These are phyloP conservation scores for Struthidea cinerea DNA, from an alignment of 2,113 vertebrate species.

Conservation along the genomic window DNA sequence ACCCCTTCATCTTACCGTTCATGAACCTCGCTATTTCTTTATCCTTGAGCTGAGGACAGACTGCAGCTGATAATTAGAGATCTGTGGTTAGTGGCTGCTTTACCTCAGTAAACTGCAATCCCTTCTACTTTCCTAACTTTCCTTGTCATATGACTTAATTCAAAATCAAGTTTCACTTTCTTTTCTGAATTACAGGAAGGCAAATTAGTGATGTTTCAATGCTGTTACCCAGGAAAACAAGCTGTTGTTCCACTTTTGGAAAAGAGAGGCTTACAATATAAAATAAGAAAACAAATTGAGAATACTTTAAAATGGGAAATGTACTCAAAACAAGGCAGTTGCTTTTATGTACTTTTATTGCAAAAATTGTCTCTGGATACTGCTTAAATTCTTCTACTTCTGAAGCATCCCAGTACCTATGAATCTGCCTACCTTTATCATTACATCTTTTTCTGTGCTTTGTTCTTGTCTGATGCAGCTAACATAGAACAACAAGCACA, in stretches of 20 bases:
- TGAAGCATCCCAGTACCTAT: not conserved
- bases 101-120: not conserved
- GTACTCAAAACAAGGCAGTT: not conserved
- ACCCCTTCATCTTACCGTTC: not conserved
- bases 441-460: constrained; percentile 1
- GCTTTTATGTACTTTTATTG: not conserved
- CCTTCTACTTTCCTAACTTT: not conserved
- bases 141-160: not conserved
- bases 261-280: not conserved
- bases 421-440: not conserved
- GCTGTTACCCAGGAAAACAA: not conserved
- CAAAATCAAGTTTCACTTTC: constrained; percentile 33
- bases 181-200: not conserved
- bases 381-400: not conserved
- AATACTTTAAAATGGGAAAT: not conserved
- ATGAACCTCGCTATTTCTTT: not conserved
- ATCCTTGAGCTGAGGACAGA: not conserved
- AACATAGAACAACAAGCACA: constrained; percentile 6
- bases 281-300: not conserved
- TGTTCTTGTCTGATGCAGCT: constrained; percentile 28
- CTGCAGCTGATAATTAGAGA: not conserved
- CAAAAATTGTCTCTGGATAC: not conserved
- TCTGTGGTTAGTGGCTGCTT: not conserved
- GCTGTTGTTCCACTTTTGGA: not conserved
- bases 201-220: not conserved